Evolutionary conservation across 2,888 invertebrate genomes (phyloP), one percentile per base, ranked within the genome.

Genomic region (Amiota minor): DNA sequence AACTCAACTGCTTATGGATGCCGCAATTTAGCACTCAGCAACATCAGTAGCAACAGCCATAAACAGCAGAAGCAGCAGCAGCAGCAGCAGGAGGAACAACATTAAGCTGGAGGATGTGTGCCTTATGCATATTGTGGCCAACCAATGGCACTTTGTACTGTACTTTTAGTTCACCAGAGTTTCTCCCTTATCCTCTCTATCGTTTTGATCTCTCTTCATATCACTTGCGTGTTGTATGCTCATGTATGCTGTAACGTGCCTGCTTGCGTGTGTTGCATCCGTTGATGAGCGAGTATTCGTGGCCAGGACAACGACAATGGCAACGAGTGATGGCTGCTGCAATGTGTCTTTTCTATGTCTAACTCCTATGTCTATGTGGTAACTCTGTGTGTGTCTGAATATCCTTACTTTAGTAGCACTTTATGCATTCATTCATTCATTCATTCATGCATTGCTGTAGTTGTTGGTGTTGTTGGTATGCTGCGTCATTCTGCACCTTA

Each of bases 261-360:
- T 65, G 70, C 67, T 70, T 73, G 72, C n/a, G 46, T 11, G 59
- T 59, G 35, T 35, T 35, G 35, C 16, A n/a, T 67, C 50, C 20
- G 20, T 47, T 46, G 45, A 49, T 67, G 67, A 46, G 16, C 49
- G 35, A 35, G 35, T 35, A 35, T 35, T 35, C 35, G 35, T 35
- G 35, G 35, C 6, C 35, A 35, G 35, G 35, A 35, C 6, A 35
- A 35, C 35, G 35, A 35, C 35, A 35, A 45, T 46, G 23, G 10
- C 59, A 18, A 16, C 46, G 16, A 47, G 75, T 77, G 79, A 78
- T 75, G 77, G 79, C 71, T 83, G 80, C 76, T 82, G 82, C 83
- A 84, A 59, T 76, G 81, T 65, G 65, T 46, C 65, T 65, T 65
- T 20, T 59, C 18, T 16, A 20, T 59, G 59, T 20, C 59, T 56